A percentile compares a stretch with the other conserved stretches of the same genome.
phyloP scores from a whole-genome alignment of 2,797 vertebrate species.

The Lepilemur ruficaudatus region DNA sequence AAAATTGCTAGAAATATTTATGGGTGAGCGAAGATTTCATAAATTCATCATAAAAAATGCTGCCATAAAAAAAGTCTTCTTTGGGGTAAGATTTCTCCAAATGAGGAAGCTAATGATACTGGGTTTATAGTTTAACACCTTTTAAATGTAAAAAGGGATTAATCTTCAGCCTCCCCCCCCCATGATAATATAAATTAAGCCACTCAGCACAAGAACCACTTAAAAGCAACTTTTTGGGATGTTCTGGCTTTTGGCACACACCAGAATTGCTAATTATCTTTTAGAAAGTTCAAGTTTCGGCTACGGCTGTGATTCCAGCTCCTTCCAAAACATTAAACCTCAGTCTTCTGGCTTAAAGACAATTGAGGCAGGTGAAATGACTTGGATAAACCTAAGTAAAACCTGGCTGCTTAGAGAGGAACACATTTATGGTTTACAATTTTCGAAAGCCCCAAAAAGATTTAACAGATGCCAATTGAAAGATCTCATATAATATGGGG shows the following conservation, averaged over 20 bases:
- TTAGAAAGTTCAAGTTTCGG: neutral
- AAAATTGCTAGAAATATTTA: neutral
- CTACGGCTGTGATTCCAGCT: neutral
- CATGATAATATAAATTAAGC: neutral
- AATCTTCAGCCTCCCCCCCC: neutral
- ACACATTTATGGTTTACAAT: neutral
- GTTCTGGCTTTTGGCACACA: neutral
- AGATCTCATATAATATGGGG: neutral
- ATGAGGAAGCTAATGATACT: neutral
- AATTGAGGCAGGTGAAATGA: neutral
- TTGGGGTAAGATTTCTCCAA: neutral
- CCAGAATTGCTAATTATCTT: neutral
- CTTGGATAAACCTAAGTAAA: neutral
- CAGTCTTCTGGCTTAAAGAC: neutral
- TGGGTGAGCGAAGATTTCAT: neutral
- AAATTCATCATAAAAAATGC: neutral
- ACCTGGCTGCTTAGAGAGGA: neutral
- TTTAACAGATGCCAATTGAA: neutral
- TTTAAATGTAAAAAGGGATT: neutral
- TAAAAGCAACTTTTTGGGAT: neutral
- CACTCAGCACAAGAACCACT: neutral
- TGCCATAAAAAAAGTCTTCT: neutral
- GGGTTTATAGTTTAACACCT: neutral
- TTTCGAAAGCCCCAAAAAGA: conserved; percentile 50
- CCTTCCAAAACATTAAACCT: neutral